Evolutionary conservation across 2,797 vertebrate species (phyloP).

Genomic region (Chelonia mydas): DNA sequence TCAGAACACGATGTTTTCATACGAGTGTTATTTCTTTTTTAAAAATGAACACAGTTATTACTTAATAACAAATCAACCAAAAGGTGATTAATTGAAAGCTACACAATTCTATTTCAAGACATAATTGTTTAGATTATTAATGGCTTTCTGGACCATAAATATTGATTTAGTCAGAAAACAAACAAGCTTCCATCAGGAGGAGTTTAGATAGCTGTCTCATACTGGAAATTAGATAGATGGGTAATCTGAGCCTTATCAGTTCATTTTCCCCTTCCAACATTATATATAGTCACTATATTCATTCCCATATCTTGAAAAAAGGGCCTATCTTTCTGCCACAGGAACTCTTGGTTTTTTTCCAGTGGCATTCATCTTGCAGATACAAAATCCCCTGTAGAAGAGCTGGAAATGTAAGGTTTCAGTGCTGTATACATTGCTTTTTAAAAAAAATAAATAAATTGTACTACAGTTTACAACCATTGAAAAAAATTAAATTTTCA

Average conservation of each 20-base stretch:
- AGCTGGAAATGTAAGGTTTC: neutral
- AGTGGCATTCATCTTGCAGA: neutral
- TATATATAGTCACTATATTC: neutral
- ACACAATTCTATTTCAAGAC: neutral
- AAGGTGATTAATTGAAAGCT: conserved; percentile 17
- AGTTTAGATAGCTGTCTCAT: conserved; percentile 14
- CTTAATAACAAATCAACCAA: conserved; percentile 3
- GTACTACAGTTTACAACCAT: accelerated
- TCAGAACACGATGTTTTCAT: neutral
- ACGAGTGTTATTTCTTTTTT: neutral
- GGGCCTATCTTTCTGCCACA: neutral
- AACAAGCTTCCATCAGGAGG: conserved; percentile 34
- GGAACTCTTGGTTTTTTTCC: neutral
- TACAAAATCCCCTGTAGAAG: neutral
- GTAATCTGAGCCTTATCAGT: conserved; percentile 10
- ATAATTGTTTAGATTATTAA: neutral
- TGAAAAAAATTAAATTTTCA: neutral
- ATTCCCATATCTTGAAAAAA: neutral
- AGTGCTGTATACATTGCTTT: accelerated
- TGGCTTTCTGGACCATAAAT: conserved; percentile 4
- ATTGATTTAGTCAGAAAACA: conserved; percentile 34
- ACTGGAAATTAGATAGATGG: conserved; percentile 56
- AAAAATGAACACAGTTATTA: neutral
- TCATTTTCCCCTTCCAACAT: neutral
- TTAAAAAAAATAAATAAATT: neutral